Percentiles rank a stretch among this genome's conserved stretches.
Conservation (phyloP, 2,113 vertebrate genomes). For the Dryoscopus gambensis region DNA sequence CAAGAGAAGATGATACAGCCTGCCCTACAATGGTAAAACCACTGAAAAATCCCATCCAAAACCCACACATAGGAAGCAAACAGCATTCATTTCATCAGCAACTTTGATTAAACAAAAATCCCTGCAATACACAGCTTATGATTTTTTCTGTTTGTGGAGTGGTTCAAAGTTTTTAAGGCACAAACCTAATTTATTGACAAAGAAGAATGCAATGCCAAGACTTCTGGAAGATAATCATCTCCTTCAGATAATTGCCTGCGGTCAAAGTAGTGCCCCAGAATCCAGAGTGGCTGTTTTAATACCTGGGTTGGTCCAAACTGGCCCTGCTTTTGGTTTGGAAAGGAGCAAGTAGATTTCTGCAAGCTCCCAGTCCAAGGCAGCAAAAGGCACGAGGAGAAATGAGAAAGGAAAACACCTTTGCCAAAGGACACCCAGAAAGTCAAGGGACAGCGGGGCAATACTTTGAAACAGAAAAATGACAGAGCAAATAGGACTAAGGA, state of each 20-base stretch:
- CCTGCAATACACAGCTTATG: not conserved
- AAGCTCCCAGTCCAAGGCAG: not conserved
- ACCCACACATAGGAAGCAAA: not conserved
- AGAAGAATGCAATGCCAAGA: not conserved
- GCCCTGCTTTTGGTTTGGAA: not conserved
- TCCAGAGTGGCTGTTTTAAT: not conserved
- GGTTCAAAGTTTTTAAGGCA: not conserved
- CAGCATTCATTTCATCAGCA: not conserved
- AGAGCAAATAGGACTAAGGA: not conserved
- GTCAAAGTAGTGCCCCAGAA: not conserved
- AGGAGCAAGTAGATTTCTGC: not conserved
- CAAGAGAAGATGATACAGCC: not conserved
- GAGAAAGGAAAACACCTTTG: not conserved
- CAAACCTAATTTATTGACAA: not conserved
- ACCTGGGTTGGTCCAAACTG: not conserved
- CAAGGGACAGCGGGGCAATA: not conserved
- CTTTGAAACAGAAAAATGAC: not conserved
- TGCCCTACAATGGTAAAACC: not conserved
- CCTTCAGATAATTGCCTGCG: not conserved
- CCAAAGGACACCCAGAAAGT: not conserved
- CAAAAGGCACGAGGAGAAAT: accelerated
- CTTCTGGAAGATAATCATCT: not conserved
- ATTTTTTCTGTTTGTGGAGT: not conserved
- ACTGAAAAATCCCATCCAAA: not conserved
- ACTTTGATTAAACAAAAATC: not conserved